A percentile compares a stretch with the other conserved stretches of the same genome.
Evolutionary conservation across 1,140 invertebrate genomes (phyloP).

Genomic region (Danaus plexippus): DNA sequence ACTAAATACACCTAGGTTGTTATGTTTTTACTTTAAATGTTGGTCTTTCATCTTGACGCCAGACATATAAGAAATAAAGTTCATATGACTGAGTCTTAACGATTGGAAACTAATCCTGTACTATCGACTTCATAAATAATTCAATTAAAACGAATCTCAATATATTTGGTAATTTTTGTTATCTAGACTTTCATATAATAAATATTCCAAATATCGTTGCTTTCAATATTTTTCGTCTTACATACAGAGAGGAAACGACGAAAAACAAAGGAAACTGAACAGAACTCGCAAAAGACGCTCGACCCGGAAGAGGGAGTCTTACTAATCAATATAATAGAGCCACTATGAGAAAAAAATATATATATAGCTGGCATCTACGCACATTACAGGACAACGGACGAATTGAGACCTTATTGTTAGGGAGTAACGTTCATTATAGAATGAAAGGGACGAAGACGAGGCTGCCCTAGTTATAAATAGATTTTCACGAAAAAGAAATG

Average conservation of each 20-base stretch:
- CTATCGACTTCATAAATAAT: too few species aligned
- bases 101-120: too few species aligned
- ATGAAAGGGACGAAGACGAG: conserved; percentile 26
- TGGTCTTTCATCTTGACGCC: too few species aligned
- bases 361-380: conserved; percentile 36
- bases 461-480: conserved; percentile 70
- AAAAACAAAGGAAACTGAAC: conserved; percentile 56
- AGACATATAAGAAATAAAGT: too few species aligned
- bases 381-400: conserved; percentile 12
- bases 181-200: too few species aligned
- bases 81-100: too few species aligned
- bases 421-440: conserved; percentile 24
- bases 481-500: conserved; percentile 72
- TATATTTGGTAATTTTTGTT: too few species aligned
- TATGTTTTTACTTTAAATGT: too few species aligned
- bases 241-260: conserved; percentile 23
- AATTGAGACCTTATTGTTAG: conserved; percentile 29
- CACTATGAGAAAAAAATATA: conserved; percentile 67
- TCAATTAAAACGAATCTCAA: too few species aligned
- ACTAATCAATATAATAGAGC: conserved; percentile 71
- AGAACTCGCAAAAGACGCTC: conserved; percentile 51
- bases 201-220: too few species aligned
- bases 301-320: conserved; percentile 52
- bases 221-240: conserved; percentile 13
- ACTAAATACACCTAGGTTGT: too few species aligned